Conservation (phyloP, 2,113 vertebrate genomes). For the Poeciliopsis retropinna region DNA sequence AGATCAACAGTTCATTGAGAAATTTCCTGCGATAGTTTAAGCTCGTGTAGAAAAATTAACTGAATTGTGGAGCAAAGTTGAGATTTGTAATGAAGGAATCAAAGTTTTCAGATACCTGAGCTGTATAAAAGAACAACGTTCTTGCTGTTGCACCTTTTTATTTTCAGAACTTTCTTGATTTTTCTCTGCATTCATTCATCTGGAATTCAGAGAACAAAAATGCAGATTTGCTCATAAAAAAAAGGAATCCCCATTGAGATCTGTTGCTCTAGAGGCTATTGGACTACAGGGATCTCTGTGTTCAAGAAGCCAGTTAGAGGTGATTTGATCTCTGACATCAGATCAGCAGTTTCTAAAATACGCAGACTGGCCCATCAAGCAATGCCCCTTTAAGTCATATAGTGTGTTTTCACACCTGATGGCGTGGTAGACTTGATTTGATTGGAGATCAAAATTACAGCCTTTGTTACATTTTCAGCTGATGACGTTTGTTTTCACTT, state of each 20-base stretch:
- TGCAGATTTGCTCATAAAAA: not conserved
- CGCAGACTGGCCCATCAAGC: too few relatives aligned
- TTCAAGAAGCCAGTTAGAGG: not conserved
- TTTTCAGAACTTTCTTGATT: not conserved
- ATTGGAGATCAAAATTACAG: too few relatives aligned
- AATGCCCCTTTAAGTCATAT: too few relatives aligned
- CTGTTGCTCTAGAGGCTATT: not conserved
- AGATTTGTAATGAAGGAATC: not conserved
- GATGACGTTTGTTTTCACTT: too few relatives aligned
- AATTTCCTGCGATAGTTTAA: not conserved
- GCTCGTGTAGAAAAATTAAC: not conserved
- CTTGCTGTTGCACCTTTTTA: not conserved
- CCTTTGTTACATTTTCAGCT: too few relatives aligned
- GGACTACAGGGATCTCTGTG: not conserved
- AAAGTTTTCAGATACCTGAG: not conserved
- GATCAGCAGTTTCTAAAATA: not conserved
- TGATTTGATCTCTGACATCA: not conserved
- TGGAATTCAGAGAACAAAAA: not conserved
- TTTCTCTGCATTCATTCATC: not conserved
- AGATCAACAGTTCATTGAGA: not conserved
- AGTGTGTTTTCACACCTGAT: too few relatives aligned
- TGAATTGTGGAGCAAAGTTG: not conserved
- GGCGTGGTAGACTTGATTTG: too few relatives aligned
- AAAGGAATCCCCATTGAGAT: not conserved
- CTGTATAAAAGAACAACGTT: not conserved